Conservation (phyloP, 2,888 invertebrate species). For the Periphyllus acericola region DNA sequence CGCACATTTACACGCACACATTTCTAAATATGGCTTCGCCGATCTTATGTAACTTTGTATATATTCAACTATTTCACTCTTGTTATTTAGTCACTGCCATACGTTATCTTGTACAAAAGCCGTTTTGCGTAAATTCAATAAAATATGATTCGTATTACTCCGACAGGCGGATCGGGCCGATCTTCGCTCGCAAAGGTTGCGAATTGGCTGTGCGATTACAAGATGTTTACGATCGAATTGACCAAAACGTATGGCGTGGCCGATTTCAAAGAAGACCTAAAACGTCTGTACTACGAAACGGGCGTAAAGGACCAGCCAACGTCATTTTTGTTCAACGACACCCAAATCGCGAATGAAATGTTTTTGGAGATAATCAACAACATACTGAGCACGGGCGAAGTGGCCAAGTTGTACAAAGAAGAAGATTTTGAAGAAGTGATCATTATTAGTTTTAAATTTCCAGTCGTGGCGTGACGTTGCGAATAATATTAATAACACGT, state of each 20-base stretch:
- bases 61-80: no score
- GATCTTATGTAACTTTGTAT: no score
- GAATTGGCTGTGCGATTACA: conserved; percentile 82
- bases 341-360: conserved; percentile 83
- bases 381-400: conserved; percentile 86
- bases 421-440: conserved; percentile 89
- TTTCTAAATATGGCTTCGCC: no score
- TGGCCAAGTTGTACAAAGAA: conserved; percentile 85
- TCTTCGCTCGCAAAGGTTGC: conserved; percentile 82
- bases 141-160: no score
- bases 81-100: no score
- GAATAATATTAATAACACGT: background rate
- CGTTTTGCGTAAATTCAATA: no score
- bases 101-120: no score
- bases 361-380: conserved; percentile 92
- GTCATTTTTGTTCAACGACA: conserved; percentile 86
- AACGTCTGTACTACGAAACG: conserved; percentile 76
- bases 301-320: conserved; percentile 81
- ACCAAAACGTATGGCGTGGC: conserved; percentile 68
- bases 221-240: conserved; percentile 70
- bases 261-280: conserved; percentile 86
- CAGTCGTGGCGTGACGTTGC: conserved; percentile 64
- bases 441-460: background rate
- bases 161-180: conserved; percentile 81
- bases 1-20: background rate